These are phyloP conservation scores for Ammospiza caudacuta DNA, from an alignment of 2,113 vertebrate species.

Conservation along the genomic window DNA sequence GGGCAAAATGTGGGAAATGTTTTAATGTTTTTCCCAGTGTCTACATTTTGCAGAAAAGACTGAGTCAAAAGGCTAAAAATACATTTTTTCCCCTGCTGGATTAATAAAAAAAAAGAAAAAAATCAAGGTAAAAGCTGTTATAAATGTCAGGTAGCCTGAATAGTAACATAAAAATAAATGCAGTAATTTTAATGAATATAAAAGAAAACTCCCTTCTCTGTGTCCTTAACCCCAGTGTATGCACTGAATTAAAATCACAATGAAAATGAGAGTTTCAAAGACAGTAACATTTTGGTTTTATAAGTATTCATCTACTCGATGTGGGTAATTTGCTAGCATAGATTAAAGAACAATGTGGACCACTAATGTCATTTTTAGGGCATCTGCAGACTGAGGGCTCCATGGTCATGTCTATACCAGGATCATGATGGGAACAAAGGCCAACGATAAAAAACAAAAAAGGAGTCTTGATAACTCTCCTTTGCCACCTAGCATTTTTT, in stretches of 20 bases:
- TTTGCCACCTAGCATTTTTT: background rate
- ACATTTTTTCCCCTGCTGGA: background rate
- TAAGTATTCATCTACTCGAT: background rate
- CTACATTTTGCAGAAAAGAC: background rate
- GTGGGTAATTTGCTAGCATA: background rate
- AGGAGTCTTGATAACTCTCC: background rate
- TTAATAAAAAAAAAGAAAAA: background rate
- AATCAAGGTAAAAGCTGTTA: background rate
- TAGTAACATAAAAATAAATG: background rate
- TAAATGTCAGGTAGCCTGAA: background rate
- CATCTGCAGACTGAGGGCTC: background rate
- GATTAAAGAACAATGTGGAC: background rate
- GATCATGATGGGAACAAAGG: background rate
- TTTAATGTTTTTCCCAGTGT: background rate
- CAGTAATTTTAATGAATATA: background rate
- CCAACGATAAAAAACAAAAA: background rate
- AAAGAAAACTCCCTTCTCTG: background rate
- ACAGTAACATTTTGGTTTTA: background rate
- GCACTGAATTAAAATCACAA: background rate
- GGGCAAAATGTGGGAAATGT: background rate
- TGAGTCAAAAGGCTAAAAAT: background rate
- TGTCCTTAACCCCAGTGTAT: background rate
- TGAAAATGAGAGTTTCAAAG: background rate
- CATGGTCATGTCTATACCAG: background rate
- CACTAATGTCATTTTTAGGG: background rate